A percentile compares a stretch with the other conserved stretches of the same genome.
Evolutionary conservation across 2,797 vertebrate genomes (phyloP).

Genomic region (Chromobotia macracanthus): DNA sequence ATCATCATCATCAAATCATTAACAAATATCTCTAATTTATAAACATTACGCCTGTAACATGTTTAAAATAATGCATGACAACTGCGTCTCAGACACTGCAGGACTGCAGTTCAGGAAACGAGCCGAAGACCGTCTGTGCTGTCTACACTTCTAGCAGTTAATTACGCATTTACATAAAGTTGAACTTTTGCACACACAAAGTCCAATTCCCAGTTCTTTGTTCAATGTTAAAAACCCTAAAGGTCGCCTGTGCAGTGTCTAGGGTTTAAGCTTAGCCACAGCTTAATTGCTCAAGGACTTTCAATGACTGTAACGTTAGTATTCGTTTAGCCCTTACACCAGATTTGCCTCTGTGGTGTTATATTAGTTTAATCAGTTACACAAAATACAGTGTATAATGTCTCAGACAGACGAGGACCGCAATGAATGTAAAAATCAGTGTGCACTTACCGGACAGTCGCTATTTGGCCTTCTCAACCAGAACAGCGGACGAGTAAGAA

Average conservation of each 20-base stretch:
- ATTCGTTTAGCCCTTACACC: not conserved
- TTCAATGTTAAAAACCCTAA: not conserved
- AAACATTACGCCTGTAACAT: not conserved
- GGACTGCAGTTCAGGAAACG: not conserved
- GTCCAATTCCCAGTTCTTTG: not conserved
- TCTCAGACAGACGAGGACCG: not conserved
- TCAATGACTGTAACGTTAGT: constrained; percentile 56
- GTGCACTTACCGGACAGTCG: constrained; percentile 68
- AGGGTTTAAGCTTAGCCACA: not conserved
- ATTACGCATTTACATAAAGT: not conserved
- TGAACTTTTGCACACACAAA: not conserved
- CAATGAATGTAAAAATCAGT: not conserved
- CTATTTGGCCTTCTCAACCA: constrained; percentile 80
- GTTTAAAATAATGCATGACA: not conserved
- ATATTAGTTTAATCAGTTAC: not conserved
- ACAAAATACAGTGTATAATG: not conserved
- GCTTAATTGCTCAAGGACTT: constrained; percentile 64
- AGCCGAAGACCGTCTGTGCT: not conserved
- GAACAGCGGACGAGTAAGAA: constrained; percentile 71
- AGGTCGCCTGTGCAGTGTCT: not conserved
- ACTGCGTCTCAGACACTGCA: not conserved
- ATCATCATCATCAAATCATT: no score
- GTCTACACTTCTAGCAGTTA: no score
- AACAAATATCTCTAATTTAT: not conserved
- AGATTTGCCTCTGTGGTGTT: not conserved